Percentiles rank a stretch among this genome's conserved stretches.
Conservation (phyloP, 2,888 invertebrate species). For the Clanis bilineata region DNA sequence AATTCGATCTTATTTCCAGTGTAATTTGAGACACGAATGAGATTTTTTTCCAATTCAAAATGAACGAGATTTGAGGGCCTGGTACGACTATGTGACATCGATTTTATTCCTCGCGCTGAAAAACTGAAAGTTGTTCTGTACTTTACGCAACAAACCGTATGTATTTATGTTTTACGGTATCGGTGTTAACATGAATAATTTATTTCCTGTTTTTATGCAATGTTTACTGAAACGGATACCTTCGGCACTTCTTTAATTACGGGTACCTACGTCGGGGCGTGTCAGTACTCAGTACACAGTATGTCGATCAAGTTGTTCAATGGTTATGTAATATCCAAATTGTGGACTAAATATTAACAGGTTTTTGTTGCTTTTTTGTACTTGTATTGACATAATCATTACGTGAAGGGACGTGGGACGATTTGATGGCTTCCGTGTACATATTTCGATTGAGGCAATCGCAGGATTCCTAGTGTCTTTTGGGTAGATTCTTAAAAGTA, state of each 20-base stretch:
- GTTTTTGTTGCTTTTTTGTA: neutral
- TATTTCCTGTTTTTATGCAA: slow-evolving; percentile 14
- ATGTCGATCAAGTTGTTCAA: neutral
- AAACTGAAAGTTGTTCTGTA: neutral
- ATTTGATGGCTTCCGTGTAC: neutral
- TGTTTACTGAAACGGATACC: slow-evolving; percentile 3
- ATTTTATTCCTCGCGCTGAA: neutral
- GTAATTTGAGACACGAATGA: too few species aligned
- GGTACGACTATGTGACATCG: neutral
- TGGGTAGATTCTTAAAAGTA: too few species aligned
- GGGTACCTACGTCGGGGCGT: too few species aligned
- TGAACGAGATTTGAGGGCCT: too few species aligned
- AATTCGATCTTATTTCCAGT: too few species aligned
- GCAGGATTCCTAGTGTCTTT: too few species aligned
- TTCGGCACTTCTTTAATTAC: neutral
- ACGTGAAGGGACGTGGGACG: neutral
- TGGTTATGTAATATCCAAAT: neutral
- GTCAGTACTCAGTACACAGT: too few species aligned
- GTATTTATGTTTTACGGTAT: neutral
- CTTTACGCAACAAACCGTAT: neutral
- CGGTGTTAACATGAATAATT: slow-evolving; percentile 5
- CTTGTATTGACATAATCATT: neutral
- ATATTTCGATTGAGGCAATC: too few species aligned
- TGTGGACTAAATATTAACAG: neutral
- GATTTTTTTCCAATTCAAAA: too few species aligned